Evolutionary conservation across 2,113 vertebrate genomes (phyloP), one percentile per base, ranked within the genome.

Genomic region (Sakesphorus luctuosus): DNA sequence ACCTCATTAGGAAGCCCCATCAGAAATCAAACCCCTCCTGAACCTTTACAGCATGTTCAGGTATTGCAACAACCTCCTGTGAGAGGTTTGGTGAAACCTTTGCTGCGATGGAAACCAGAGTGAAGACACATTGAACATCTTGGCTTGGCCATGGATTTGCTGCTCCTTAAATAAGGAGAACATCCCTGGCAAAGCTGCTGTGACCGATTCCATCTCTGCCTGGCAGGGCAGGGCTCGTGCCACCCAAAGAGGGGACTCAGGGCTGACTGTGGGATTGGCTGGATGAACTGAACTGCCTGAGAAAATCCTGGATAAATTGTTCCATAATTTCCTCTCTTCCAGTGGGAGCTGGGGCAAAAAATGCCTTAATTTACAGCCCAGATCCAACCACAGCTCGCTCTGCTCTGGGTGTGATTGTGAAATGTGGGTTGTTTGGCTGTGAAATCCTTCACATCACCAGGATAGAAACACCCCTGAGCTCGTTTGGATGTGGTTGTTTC

Each of bases 161-260:
- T 74, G 36, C 21, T 49, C 31, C 13, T 20, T 25, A 6, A 18
- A 3, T 35, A 40, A 52, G 50, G 26, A 43, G 2, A 9, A 1
- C 2, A 9, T n/a, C 18, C 59, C 50, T 38, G 49, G 9, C 3
- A 59, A 55, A 68, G 23, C 21, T 43, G 29, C 18, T 10, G 12
- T 1, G 1, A 25, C 35, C 73, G 40, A 20, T 52, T 13, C 10
- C 1, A 1, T 36, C 21, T 68, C n/a, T 3, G 13, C 0, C 0
- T 29, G 44, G 33, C 38, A 61, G 72, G 36, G 40, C 10, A 26
- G 25, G 9, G 5, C 17, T 67, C 24, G 44, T 81, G 31, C 16
- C 4, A 3, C 74, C 43, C 0, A 0, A 49, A 21, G 11, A 65
- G 66, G 44, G 36, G 69, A 21, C 0, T 1, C 3, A 2, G 52